Conservation (phyloP, 2,797 vertebrate species). For the Varecia variegata region DNA sequence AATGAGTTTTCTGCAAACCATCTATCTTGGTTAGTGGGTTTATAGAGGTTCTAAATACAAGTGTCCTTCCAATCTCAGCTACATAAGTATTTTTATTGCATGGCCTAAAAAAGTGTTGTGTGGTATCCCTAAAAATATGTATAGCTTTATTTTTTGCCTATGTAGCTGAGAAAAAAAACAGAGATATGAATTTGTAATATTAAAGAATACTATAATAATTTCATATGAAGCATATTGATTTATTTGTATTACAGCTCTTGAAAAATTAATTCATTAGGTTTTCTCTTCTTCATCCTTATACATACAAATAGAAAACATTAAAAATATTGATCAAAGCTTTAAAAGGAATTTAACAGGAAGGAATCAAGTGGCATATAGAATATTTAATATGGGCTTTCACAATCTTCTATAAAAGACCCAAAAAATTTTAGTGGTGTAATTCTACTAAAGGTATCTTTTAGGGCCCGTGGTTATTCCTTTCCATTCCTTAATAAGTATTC, state of each 20-base stretch:
- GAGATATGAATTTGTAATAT: slow-evolving; percentile 9
- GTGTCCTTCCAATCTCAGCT: not conserved
- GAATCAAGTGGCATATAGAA: not conserved
- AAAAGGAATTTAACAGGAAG: not conserved
- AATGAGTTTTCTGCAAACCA: not conserved
- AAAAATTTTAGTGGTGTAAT: not conserved
- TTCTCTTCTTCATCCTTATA: not conserved
- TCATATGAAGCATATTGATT: not conserved
- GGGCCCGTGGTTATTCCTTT: not conserved
- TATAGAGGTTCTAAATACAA: not conserved
- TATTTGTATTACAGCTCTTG: slow-evolving; percentile 8
- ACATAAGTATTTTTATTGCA: not conserved
- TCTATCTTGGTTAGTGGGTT: not conserved
- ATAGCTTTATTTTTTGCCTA: not conserved
- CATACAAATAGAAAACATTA: not conserved
- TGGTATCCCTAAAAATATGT: not conserved
- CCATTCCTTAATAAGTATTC: not conserved
- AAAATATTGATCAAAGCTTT: not conserved
- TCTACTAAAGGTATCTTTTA: slow-evolving; percentile 11
- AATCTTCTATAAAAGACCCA: not conserved
- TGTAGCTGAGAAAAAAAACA: not conserved
- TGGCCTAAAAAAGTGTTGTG: not conserved
- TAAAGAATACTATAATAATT: not conserved
- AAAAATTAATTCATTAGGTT: not conserved
- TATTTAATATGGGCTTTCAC: not conserved